These are phyloP conservation scores for Sigmodon hispidus DNA, from an alignment of 2,113 vertebrate species.

Conservation along the genomic window DNA sequence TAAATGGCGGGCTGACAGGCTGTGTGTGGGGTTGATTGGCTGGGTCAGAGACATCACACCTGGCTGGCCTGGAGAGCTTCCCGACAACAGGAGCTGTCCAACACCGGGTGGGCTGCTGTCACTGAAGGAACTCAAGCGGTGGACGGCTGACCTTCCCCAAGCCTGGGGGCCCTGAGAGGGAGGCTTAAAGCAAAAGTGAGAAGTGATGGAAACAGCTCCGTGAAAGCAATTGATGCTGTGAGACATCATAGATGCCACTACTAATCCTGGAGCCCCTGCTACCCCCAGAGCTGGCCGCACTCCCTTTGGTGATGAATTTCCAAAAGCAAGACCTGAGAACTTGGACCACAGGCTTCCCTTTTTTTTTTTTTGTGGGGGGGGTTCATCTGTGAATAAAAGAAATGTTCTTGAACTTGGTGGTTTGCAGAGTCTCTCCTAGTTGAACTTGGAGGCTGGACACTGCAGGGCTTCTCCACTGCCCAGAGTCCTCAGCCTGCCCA, in stretches of 20 bases:
- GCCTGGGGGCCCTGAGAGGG: neutral
- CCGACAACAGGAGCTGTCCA: constrained; percentile 76
- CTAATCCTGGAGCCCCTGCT: neutral
- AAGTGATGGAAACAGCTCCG: neutral
- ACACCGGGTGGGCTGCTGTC: constrained; percentile 70
- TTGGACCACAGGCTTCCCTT: neutral
- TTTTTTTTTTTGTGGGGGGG: too few species aligned
- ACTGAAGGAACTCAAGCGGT: constrained; percentile 70
- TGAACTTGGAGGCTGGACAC: neutral
- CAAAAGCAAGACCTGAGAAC: neutral
- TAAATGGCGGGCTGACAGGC: constrained; percentile 65
- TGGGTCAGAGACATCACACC: constrained; percentile 77
- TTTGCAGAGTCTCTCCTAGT: neutral
- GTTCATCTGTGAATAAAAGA: neutral
- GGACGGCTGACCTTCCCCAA: constrained; percentile 62
- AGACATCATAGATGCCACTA: neutral
- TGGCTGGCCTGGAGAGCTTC: constrained; percentile 66
- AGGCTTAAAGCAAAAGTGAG: constrained; percentile 1
- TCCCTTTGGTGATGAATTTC: neutral
- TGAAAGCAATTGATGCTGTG: neutral
- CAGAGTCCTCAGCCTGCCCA: neutral
- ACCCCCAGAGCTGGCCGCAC: neutral
- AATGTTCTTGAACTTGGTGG: neutral
- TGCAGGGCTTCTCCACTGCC: accelerated
- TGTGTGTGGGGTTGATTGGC: constrained; percentile 64